These are phyloP conservation scores for Tylochromis polylepis DNA, from an alignment of 2,113 vertebrate genomes.

Conservation along the genomic window DNA sequence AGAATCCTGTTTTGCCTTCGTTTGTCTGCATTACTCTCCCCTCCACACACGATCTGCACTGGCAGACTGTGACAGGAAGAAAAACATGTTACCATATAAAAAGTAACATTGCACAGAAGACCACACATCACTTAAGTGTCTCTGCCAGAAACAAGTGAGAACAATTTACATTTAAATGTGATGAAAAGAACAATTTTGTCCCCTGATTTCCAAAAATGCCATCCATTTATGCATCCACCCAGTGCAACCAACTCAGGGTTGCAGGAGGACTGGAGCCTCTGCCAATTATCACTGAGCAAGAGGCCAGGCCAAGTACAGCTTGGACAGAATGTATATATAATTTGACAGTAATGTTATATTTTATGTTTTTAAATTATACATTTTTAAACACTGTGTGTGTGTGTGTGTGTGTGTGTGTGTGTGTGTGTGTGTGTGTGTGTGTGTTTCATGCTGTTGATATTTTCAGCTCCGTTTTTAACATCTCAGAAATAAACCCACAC, in stretches of 20 bases:
- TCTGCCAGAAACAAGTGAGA: fast-evolving
- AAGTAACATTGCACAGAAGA: background rate
- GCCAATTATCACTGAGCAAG: no score
- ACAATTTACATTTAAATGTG: background rate
- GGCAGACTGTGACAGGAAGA: no score
- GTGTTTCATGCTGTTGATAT: background rate
- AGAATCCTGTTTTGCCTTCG: no score
- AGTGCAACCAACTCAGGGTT: no score
- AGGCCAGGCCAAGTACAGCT: no score
- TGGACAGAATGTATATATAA: no score
- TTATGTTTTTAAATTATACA: background rate
- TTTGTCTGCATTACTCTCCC: no score
- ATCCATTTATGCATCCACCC: no score
- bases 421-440: fast-evolving
- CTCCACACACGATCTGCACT: no score
- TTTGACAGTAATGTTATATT: background rate
- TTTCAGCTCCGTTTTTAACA: background rate
- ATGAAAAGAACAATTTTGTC: background rate
- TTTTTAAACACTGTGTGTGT: fast-evolving
- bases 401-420: fast-evolving
- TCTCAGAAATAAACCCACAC: fast-evolving
- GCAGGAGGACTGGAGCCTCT: no score
- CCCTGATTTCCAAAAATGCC: no score
- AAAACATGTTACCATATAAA: background rate
- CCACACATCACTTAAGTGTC: background rate